Conservation (phyloP, 2,888 invertebrate genomes). For the Nephrotoma flavescens region DNA sequence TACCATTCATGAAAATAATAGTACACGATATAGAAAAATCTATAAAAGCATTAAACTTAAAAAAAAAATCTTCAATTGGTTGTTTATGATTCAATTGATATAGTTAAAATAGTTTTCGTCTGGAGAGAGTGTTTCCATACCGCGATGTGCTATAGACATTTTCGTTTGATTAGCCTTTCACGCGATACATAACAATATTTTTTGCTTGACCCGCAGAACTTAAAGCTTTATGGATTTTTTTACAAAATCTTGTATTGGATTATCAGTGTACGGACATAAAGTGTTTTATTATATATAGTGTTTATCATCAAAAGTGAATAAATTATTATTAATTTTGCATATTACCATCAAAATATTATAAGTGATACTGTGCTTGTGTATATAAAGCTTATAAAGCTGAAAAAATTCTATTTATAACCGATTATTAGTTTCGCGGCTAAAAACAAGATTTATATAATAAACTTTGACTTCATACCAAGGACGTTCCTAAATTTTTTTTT, state of each 20-base stretch:
- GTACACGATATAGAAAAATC: not conserved
- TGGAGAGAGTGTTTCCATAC: not conserved
- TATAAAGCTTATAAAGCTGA: not conserved
- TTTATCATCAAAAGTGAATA: not conserved
- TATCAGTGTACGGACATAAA: not conserved
- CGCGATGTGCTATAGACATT: not conserved
- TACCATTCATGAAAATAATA: not conserved
- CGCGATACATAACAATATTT: not conserved
- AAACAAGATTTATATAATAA: not conserved
- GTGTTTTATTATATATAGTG: not conserved
- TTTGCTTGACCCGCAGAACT: not conserved
- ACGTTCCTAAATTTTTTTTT: not conserved
- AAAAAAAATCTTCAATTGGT: not conserved
- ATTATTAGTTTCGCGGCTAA: not conserved
- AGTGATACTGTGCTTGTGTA: not conserved
- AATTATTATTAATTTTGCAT: not conserved
- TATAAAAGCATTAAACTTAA: not conserved
- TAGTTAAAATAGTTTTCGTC: not conserved
- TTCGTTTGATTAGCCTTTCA: not conserved
- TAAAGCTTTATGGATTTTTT: not conserved
- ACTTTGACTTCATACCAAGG: not conserved
- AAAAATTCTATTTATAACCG: not conserved
- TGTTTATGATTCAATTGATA: not conserved
- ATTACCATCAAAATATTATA: not conserved
- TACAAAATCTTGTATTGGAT: not conserved